phyloP scores from a whole-genome alignment of 2,797 vertebrate species.

The Ambastaia sidthimunki region DNA sequence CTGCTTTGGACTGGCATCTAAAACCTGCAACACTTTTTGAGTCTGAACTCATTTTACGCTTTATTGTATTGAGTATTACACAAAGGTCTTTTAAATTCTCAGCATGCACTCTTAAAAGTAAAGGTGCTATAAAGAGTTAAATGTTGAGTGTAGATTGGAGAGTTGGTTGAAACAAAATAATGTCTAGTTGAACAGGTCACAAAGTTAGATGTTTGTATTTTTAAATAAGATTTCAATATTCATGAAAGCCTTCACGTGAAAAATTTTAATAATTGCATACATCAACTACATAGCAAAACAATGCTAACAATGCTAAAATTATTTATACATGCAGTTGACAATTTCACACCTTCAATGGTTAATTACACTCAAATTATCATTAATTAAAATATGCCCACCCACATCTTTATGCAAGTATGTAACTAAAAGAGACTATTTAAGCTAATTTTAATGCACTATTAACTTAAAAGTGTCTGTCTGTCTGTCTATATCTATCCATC shows the following conservation, averaged over 20 bases:
- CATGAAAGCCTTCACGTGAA: not conserved
- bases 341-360: not conserved
- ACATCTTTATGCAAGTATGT: not conserved
- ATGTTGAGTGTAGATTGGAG: too few relatives aligned
- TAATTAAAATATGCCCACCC: slow-evolving; percentile 25
- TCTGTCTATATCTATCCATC: too few relatives aligned
- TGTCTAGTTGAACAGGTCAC: not conserved
- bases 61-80: not conserved
- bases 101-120: not conserved
- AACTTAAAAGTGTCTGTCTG: too few relatives aligned
- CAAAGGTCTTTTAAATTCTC: not conserved
- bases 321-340: not conserved
- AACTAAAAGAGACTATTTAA: too few relatives aligned
- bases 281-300: not conserved
- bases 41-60: not conserved
- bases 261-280: not conserved
- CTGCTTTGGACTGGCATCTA: not conserved
- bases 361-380: slow-evolving; percentile 32
- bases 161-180: not conserved
- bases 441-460: too few relatives aligned
- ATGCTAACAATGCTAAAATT: slow-evolving; percentile 1
- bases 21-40: not conserved
- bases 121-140: too few relatives aligned
- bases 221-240: not conserved
- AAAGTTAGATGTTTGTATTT: not conserved